Evolutionary conservation across 2,797 vertebrate genomes (phyloP), one percentile per base, ranked within the genome.

Genomic region (Gymnoscopelus microlampas): DNA sequence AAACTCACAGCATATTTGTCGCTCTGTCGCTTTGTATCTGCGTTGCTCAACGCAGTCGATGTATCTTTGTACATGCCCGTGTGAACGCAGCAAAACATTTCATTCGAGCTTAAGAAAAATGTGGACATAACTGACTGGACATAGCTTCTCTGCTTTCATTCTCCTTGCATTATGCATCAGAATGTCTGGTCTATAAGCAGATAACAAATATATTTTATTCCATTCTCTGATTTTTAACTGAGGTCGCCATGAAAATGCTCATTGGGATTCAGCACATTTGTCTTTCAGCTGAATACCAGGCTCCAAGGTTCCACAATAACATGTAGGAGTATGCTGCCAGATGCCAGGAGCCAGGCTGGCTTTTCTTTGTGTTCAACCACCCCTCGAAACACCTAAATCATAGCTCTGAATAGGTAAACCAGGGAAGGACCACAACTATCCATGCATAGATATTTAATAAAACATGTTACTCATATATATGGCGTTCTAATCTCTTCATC

Each of bases 371-470:
- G 13, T 75, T 79, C 74, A 60, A 24, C 69, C 50, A 63, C 68
- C 53, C 24, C 66, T 60, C 65, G 64, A 60, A 71, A 44, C 39
- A 10, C 39, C 76, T 83, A 79, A 82, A 76, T 85, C 87, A 76
- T 68, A 69, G 70, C 67, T 74, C 73, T 77, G 82, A 88, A 86
- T 87, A 84, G 78, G 68, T 76, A 88, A 81, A 59, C 5, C 32
- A 35, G 5, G 32, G 32, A 70, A 85, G 75, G 80, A 68, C 59
- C 76, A 74, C 54, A 19, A 70, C 75, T 90, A 84, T 82, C 55
- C 86, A 82, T 81, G 80, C 74, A 83, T 83, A 86, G 78, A 50
- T 60, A 47, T 73, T 89, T 82, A 88, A 91, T 88, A 89, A 91
- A 87, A 91, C 81, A 92, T 82, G 71, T 39, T 57, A 74, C 75